phyloP scores from a whole-genome alignment of 2,888 invertebrate species.

The Pyrrhosoma nymphula region DNA sequence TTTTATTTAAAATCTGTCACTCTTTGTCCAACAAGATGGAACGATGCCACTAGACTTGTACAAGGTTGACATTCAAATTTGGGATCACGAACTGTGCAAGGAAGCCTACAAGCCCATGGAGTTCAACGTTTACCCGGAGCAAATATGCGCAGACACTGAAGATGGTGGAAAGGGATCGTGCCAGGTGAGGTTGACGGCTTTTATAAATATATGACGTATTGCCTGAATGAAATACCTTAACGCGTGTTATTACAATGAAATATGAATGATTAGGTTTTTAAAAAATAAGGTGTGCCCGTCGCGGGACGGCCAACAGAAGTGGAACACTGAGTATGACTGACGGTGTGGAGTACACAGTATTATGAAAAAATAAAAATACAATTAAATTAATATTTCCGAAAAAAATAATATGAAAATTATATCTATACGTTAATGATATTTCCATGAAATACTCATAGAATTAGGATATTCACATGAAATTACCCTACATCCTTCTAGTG shows the following conservation, averaged over 20 bases:
- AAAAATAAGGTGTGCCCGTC: too few relatives aligned
- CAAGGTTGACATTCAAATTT: constrained; percentile 1
- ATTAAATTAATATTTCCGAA: too few relatives aligned
- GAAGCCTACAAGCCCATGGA: neutral
- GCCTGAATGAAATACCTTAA: neutral
- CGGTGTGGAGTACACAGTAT: too few relatives aligned
- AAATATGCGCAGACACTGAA: constrained; percentile 78
- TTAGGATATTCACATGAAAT: too few relatives aligned
- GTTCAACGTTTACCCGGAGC: constrained; percentile 69
- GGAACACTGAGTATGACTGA: too few relatives aligned
- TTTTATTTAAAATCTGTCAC: neutral
- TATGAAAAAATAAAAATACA: too few relatives aligned
- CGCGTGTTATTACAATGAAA: neutral
- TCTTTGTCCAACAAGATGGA: neutral
- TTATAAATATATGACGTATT: neutral
- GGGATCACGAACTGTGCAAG: neutral
- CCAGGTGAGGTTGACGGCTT: constrained; percentile 74
- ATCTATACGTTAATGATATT: too few relatives aligned
- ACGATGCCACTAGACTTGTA: neutral
- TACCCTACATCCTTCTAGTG: too few relatives aligned
- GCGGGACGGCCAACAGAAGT: too few relatives aligned
- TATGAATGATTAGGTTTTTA: too few relatives aligned
- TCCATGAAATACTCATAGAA: too few relatives aligned
- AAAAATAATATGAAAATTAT: too few relatives aligned
- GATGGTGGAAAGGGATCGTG: constrained; percentile 79